These are phyloP conservation scores for Puntigrus tetrazona DNA, from an alignment of 2,113 vertebrate genomes.

Conservation along the genomic window DNA sequence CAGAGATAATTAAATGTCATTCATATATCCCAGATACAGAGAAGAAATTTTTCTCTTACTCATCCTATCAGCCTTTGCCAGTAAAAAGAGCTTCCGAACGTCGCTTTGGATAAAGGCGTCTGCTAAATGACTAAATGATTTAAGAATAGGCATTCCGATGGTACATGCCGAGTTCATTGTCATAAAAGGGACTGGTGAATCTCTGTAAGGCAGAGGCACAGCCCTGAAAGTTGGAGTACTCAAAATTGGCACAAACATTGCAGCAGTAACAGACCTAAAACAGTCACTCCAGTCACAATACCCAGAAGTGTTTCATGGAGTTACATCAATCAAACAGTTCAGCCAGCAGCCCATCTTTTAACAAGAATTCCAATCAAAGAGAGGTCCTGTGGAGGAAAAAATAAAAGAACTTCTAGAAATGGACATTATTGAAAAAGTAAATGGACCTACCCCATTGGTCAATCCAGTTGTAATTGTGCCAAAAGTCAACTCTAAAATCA, in stretches of 20 bases:
- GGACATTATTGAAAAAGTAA: constrained; percentile 48
- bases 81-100: constrained; percentile 43
- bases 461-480: constrained; percentile 51
- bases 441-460: constrained; percentile 44
- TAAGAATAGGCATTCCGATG: neutral
- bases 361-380: constrained; percentile 5
- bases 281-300: constrained; percentile 16
- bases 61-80: constrained; percentile 24
- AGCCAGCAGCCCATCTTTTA: constrained; percentile 40
- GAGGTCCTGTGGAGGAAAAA: constrained; percentile 22
- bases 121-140: too few relatives aligned
- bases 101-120: too few relatives aligned
- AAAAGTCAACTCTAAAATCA: constrained; percentile 40
- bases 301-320: constrained; percentile 32
- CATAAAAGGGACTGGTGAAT: constrained; percentile 10
- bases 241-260: constrained; percentile 34
- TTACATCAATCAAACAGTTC: constrained; percentile 28
- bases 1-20: constrained; percentile 28
- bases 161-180: constrained; percentile 34
- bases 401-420: constrained; percentile 39
- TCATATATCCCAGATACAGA: constrained; percentile 25
- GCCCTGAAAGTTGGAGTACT: constrained; percentile 36
- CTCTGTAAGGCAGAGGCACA: constrained; percentile 5
- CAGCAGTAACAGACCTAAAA: constrained; percentile 33
- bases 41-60: constrained; percentile 39